Conservation (phyloP, 1,140 invertebrate species). For the Polyergus mexicanus region DNA sequence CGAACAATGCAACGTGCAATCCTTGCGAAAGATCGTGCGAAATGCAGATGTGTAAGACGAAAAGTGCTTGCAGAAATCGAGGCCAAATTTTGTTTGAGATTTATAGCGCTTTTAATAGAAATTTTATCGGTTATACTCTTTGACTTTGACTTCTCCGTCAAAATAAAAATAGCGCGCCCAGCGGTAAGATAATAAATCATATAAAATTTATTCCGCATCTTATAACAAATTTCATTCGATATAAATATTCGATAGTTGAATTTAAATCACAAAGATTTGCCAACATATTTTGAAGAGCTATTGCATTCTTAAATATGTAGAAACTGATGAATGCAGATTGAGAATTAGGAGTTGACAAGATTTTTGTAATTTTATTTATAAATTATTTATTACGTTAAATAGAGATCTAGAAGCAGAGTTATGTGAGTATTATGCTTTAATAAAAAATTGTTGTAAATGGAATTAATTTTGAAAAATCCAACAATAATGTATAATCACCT, state of each 20-base stretch:
- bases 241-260: not conserved
- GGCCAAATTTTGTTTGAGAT: constrained; percentile 29
- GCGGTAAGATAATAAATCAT: not conserved
- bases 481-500: too few species aligned
- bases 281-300: constrained; percentile 9
- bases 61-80: constrained; percentile 27
- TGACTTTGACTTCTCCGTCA: not conserved
- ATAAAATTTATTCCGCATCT: constrained; percentile 26
- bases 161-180: constrained; percentile 6
- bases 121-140: not conserved
- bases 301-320: constrained; percentile 1
- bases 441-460: too few species aligned
- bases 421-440: too few species aligned
- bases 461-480: too few species aligned
- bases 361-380: too few species aligned
- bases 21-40: constrained; percentile 49
- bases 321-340: not conserved
- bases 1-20: constrained; percentile 50
- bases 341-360: not conserved
- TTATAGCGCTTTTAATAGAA: constrained; percentile 10
- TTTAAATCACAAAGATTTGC: constrained; percentile 18
- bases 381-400: too few species aligned
- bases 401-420: too few species aligned
- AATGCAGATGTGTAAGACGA: not conserved
- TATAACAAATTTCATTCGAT: constrained; percentile 11